A percentile compares a stretch with the other conserved stretches of the same genome.
Evolutionary conservation across 2,797 vertebrate genomes (phyloP).

Genomic region (Squalus acanthias): DNA sequence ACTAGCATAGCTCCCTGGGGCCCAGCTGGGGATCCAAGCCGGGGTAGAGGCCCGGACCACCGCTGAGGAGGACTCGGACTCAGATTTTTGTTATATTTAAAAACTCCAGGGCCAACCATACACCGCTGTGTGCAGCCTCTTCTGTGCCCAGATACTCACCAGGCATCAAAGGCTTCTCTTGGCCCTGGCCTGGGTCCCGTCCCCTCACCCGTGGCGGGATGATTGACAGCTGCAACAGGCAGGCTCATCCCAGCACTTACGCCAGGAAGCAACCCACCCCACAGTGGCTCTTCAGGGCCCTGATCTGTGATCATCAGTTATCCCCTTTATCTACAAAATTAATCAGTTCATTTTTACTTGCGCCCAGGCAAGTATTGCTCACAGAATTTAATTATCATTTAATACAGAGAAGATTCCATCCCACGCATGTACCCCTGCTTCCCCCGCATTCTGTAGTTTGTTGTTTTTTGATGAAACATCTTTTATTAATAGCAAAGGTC

Average conservation of each 20-base stretch:
- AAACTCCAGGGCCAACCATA: background rate
- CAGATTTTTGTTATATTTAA: background rate
- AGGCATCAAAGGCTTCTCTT: background rate
- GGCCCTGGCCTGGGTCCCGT: background rate
- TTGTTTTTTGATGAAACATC: constrained; percentile 29
- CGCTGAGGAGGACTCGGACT: background rate
- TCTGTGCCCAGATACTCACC: background rate
- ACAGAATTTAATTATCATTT: background rate
- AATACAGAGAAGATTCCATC: background rate
- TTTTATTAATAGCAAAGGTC: constrained; percentile 33
- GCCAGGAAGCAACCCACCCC: background rate
- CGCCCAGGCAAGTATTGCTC: background rate
- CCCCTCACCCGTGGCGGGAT: background rate
- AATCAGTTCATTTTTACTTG: constrained; percentile 11
- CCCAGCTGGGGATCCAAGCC: background rate
- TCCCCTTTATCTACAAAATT: background rate
- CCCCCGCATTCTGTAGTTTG: constrained; percentile 9
- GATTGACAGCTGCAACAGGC: background rate
- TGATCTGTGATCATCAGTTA: background rate
- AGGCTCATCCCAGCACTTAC: background rate
- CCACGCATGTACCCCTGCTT: background rate
- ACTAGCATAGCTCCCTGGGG: too few species aligned
- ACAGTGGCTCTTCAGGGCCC: background rate
- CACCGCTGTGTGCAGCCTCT: background rate
- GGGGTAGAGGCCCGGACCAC: background rate